These are phyloP conservation scores for Petrolisthes manimaculis DNA, from an alignment of 2,888 invertebrate species.

Conservation along the genomic window DNA sequence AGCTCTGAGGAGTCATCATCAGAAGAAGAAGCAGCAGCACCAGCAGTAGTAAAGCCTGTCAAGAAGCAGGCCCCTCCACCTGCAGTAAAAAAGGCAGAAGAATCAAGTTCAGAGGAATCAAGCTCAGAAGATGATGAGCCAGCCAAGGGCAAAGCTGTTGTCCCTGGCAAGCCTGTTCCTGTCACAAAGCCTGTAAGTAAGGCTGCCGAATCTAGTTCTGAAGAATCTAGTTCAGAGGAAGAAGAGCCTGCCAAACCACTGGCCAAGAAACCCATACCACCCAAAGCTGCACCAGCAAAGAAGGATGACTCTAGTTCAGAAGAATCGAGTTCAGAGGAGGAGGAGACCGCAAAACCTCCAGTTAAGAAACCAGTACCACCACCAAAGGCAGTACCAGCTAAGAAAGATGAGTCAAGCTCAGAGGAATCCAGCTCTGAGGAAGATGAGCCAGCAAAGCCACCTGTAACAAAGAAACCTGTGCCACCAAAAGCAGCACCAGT, in stretches of 20 bases:
- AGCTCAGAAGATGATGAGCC: conserved; percentile 53
- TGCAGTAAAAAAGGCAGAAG: conserved; percentile 15
- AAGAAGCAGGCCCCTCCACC: conserved; percentile 10
- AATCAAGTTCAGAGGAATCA: conserved; percentile 53
- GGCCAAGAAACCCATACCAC: conserved; percentile 9
- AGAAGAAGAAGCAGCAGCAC: conserved; percentile 39
- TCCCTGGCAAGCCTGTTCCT: conserved; percentile 26
- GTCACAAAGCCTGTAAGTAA: conserved; percentile 2
- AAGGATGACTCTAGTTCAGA: conserved; percentile 45
- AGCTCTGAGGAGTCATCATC: conserved; percentile 46
- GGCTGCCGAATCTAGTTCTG: conserved; percentile 39
- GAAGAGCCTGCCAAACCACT: conserved; percentile 33
- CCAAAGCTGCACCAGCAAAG: conserved; percentile 6
- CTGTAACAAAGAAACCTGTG: conserved; percentile 13
- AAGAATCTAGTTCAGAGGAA: conserved; percentile 44
- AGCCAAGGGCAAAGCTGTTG: not conserved
- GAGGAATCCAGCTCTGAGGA: conserved; percentile 58
- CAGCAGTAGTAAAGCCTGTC: conserved; percentile 23
- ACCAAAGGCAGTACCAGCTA: conserved; percentile 6
- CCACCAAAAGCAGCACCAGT: conserved; percentile 20
- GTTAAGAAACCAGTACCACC: not conserved
- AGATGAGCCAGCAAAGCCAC: conserved; percentile 32
- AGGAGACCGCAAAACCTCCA: conserved; percentile 16
- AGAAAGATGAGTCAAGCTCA: conserved; percentile 39
- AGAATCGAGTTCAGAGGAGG: conserved; percentile 41